phyloP scores from a whole-genome alignment of 2,888 invertebrate genomes.

The Lasioglossum lativentre region DNA sequence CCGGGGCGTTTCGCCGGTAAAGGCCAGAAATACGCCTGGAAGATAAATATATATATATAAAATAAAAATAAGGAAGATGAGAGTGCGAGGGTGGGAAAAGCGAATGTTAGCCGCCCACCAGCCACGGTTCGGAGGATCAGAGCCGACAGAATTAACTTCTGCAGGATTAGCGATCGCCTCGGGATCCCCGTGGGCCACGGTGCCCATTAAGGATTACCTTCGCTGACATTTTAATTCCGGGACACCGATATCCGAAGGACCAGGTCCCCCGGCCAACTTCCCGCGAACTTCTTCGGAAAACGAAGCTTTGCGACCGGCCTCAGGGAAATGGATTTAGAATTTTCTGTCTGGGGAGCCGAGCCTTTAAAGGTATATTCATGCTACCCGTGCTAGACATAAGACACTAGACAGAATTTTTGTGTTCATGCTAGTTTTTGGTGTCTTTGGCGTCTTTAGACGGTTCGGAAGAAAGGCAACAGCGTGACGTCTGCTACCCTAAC shows the following conservation, averaged over 20 bases:
- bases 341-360: background rate
- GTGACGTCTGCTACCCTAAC: no score
- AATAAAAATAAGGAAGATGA: background rate
- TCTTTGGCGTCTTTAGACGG: no score
- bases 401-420: no score
- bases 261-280: background rate
- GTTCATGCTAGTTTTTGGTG: no score
- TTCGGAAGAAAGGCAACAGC: no score
- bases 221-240: conserved; percentile 42
- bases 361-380: no score
- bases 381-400: no score
- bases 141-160: conserved; percentile 44
- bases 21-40: no score
- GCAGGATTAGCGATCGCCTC: conserved; percentile 31
- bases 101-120: background rate
- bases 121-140: background rate
- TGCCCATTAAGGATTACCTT: conserved; percentile 58
- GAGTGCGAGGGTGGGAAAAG: background rate
- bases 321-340: conserved; percentile 17
- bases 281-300: conserved; percentile 7
- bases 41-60: background rate
- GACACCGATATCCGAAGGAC: conserved; percentile 40
- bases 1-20: no score
- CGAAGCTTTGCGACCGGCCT: conserved; percentile 1
- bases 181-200: background rate